phyloP scores from a whole-genome alignment of 2,888 invertebrate genomes.

The Rhodophaea formosa region DNA sequence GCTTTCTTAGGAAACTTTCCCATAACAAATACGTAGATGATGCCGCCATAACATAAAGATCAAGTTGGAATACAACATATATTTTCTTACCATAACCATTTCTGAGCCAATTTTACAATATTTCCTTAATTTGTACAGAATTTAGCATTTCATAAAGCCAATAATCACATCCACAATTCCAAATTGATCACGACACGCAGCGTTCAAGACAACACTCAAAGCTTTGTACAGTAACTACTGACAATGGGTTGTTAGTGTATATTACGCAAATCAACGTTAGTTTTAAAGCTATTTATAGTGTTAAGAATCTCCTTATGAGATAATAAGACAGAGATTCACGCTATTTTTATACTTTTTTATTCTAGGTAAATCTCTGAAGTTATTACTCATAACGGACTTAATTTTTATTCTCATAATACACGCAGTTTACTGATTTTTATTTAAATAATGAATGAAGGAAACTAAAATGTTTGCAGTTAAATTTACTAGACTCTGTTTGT shows the following conservation, averaged over 20 bases:
- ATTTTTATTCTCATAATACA: background rate
- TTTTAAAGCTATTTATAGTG: conserved; percentile 23
- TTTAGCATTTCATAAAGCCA: conserved; percentile 57
- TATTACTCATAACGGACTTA: too few relatives aligned
- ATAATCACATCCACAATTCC: conserved; percentile 74
- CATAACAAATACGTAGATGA: conserved; percentile 24
- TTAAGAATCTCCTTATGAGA: background rate
- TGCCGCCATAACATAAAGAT: conserved; percentile 73
- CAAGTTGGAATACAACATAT: conserved; percentile 68
- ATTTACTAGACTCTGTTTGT: background rate
- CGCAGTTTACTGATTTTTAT: too few relatives aligned
- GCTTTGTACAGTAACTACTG: conserved; percentile 49
- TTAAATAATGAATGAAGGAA: too few relatives aligned
- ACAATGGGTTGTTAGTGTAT: conserved; percentile 79
- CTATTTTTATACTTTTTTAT: background rate
- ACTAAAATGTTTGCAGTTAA: too few relatives aligned
- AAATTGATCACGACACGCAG: conserved; percentile 74
- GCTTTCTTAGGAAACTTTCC: background rate
- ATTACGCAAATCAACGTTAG: conserved; percentile 46
- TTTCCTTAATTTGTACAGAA: conserved; percentile 20
- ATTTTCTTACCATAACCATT: conserved; percentile 21
- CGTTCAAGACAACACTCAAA: conserved; percentile 67
- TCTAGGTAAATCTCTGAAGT: too few relatives aligned
- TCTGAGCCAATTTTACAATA: conserved; percentile 21
- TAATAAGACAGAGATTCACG: background rate